phyloP scores from a whole-genome alignment of 1,140 invertebrate species.

The Drosophila willistoni region DNA sequence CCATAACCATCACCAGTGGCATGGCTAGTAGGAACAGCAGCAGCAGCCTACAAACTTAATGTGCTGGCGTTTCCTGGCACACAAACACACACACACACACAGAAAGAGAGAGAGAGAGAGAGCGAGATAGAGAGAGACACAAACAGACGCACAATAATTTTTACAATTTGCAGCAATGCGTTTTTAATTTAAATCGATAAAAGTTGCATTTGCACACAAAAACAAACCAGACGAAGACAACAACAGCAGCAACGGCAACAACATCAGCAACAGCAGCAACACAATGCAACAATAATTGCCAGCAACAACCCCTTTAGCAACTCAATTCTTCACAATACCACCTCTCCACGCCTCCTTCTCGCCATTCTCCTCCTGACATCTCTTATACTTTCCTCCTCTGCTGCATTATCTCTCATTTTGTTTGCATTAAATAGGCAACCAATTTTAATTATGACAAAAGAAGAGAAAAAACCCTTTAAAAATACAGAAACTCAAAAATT shows the following conservation, averaged over 20 bases:
- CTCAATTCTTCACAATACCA: slow-evolving; percentile 21
- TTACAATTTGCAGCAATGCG: slow-evolving; percentile 80
- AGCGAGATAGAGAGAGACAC: slow-evolving; percentile 51
- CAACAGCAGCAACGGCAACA: slow-evolving; percentile 37
- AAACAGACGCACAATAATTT: slow-evolving; percentile 70
- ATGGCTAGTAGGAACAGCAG: slow-evolving; percentile 10
- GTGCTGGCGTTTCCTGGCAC: slow-evolving; percentile 72
- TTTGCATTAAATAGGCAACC: slow-evolving; percentile 20
- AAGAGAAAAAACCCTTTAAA: neutral
- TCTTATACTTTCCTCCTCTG: no score
- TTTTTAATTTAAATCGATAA: slow-evolving; percentile 81
- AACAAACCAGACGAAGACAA: slow-evolving; percentile 49
- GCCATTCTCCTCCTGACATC: neutral
- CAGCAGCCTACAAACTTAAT: slow-evolving; percentile 78
- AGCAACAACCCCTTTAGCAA: slow-evolving; percentile 60
- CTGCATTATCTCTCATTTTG: slow-evolving; percentile 15
- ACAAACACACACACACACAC: slow-evolving; percentile 35
- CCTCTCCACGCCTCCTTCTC: neutral
- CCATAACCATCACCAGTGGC: slow-evolving; percentile 15
- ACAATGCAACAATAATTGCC: slow-evolving; percentile 73
- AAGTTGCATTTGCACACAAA: slow-evolving; percentile 77
- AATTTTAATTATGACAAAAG: slow-evolving; percentile 22
- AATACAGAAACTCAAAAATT: neutral
- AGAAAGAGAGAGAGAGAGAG: neutral
- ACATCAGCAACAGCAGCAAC: slow-evolving; percentile 43